Evolutionary conservation across 1,140 invertebrate genomes (phyloP).

Genomic region (Plodia interpunctella): DNA sequence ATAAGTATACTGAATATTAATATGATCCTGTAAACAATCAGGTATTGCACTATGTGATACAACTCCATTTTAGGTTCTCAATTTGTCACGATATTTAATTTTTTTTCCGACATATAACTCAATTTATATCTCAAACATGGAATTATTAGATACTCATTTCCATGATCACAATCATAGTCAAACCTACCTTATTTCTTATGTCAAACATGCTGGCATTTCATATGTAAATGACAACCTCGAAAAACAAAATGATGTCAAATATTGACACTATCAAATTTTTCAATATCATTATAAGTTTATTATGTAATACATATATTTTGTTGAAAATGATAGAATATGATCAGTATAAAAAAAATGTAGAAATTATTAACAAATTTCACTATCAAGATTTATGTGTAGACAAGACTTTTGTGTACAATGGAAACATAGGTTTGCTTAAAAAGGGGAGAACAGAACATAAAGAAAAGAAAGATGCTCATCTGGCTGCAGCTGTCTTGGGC

Average conservation of each 20-base stretch:
- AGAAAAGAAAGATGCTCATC: slow-evolving; percentile 18
- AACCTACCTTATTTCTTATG: too few relatives aligned
- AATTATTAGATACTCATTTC: too few relatives aligned
- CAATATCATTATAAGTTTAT: slow-evolving; percentile 12
- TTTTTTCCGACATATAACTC: too few relatives aligned
- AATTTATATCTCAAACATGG: too few relatives aligned
- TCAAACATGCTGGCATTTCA: too few relatives aligned
- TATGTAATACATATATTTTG: not conserved
- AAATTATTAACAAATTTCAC: slow-evolving; percentile 37
- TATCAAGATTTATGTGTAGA: slow-evolving; percentile 21
- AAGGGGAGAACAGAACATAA: slow-evolving; percentile 14
- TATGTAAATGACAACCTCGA: not conserved
- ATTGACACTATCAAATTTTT: slow-evolving; percentile 7
- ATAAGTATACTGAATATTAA: too few relatives aligned
- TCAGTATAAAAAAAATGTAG: slow-evolving; percentile 39
- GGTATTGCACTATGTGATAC: too few relatives aligned
- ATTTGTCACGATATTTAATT: too few relatives aligned
- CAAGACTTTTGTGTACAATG: slow-evolving; percentile 38
- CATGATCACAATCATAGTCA: too few relatives aligned
- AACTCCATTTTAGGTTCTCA: too few relatives aligned
- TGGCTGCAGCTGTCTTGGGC: slow-evolving; percentile 51
- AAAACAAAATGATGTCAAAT: slow-evolving; percentile 8
- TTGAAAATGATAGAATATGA: slow-evolving; percentile 33
- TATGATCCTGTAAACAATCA: too few relatives aligned
- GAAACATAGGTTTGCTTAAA: slow-evolving; percentile 33